Base-by-base conservation (phyloP, 2,888 invertebrate genomes). In the Idaea biselata region DNA sequence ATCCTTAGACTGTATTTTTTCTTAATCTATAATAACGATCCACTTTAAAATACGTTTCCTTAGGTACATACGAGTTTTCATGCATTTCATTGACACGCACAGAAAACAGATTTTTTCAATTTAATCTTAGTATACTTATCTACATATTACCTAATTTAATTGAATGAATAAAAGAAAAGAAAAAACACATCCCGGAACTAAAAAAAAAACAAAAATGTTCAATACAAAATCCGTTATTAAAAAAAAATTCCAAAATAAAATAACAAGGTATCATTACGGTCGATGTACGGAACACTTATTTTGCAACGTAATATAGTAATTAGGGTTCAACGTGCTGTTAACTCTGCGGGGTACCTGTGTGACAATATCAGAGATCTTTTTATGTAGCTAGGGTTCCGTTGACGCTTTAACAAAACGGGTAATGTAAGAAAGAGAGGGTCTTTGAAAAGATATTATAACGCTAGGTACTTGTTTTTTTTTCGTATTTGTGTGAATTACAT, bases 331-430 rank as follows among this genome's bases (percentile, higher is more conserved):
- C 75, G 66, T 68, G 73, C 74, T 65, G 70, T 81, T 80, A 74
- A 61, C 84, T 58, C 83, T 58, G 82, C 83, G 82, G 84, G 82
- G 69, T 11, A 71, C 73, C 76, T 66, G 69, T 64, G 73, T 65
- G 72, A 78, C 82, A 77, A 79, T 75, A 74, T 75, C 73, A 61
- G 64, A 71, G 65, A 66, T 69, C 73, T 69, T 73, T 76, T 55
- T 55, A 55, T 17, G 55, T 55, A 55, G 6, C 6, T 16, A 16
- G n/a, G 55, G 17, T 55, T 55, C 55, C 55, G 18, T 18, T 18
- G 56, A 18, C 17, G 17, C 16, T 8, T 18, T 56, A 8, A 16
- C 0, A n/a, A n/a, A 17, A 55, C 16, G 55, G 5, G 6, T 7
- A 16, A 55, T 55, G 4, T 7, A 17, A 55, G 16, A 16, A 55